These are phyloP conservation scores for Callipepla californica DNA, from an alignment of 2,113 vertebrate species.

Conservation along the genomic window DNA sequence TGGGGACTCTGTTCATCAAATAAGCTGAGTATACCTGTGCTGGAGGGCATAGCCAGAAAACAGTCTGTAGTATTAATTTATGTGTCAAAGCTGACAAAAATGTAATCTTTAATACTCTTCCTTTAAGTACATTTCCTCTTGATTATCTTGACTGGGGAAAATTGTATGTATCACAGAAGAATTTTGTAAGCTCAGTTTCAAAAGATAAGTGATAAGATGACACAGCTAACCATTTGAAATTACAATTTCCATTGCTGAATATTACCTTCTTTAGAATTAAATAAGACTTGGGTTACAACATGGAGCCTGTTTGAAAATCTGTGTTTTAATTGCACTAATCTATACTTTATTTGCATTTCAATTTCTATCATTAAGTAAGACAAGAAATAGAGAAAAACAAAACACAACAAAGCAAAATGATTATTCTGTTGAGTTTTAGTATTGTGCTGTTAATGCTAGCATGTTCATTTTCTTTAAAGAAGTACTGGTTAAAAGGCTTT, in stretches of 20 bases:
- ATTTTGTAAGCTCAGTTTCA: conserved; percentile 27
- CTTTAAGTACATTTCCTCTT: neutral
- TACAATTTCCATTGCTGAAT: conserved; percentile 46
- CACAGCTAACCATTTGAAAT: conserved; percentile 49
- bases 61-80: neutral
- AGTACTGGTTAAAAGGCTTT: neutral
- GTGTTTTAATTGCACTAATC: neutral
- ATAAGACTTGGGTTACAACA: conserved; percentile 3
- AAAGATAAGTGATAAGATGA: conserved; percentile 32
- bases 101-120: conserved; percentile 30
- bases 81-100: conserved; percentile 22
- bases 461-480: neutral
- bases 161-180: conserved; percentile 23
- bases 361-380: neutral
- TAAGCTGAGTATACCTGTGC: neutral
- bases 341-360: neutral
- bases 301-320: neutral
- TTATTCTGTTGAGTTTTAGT: neutral
- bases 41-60: neutral
- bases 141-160: conserved; percentile 49
- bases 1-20: neutral
- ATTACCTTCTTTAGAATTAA: conserved; percentile 52
- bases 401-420: neutral
- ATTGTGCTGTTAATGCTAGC: neutral
- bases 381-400: neutral